Percentiles rank a stretch among this genome's conserved stretches.
phyloP scores from a whole-genome alignment of 2,888 invertebrate genomes.

The Euzophera pinguis region DNA sequence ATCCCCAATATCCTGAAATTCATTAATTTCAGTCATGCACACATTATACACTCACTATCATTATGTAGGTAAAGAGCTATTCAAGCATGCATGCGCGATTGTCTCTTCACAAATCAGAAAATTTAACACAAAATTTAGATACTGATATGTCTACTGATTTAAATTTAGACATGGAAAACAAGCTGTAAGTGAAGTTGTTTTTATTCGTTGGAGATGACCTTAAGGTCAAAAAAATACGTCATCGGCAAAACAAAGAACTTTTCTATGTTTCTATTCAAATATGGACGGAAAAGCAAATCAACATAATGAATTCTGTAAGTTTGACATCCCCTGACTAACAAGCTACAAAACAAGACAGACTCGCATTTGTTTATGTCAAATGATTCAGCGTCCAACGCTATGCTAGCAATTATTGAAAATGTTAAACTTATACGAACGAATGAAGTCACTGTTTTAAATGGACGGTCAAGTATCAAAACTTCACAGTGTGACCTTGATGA shows the following conservation, averaged over 20 bases:
- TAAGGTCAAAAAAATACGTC: conserved; percentile 3
- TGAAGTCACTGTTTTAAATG: conserved; percentile 46
- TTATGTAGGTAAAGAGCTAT: no score
- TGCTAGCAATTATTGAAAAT: conserved; percentile 35
- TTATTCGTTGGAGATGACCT: background rate
- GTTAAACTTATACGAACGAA: conserved; percentile 26
- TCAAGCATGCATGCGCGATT: no score
- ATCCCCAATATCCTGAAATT: no score
- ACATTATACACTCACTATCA: no score
- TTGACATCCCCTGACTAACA: background rate
- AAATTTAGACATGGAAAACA: background rate
- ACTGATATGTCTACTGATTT: background rate
- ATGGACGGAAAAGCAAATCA: background rate
- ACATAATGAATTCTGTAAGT: background rate
- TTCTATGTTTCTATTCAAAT: background rate
- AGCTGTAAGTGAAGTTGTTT: background rate
- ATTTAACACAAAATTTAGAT: background rate
- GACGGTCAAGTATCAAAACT: conserved; percentile 6
- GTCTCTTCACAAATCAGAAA: background rate
- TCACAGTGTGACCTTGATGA: conserved; percentile 16
- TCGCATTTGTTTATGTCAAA: conserved; percentile 13
- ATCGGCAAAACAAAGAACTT: background rate
- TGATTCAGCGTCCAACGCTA: conserved; percentile 20
- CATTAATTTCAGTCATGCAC: no score
- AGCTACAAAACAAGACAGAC: background rate